A percentile compares a stretch with the other conserved stretches of the same genome.
Conservation (phyloP, 2,888 invertebrate species). For the Ectobius pallidus region DNA sequence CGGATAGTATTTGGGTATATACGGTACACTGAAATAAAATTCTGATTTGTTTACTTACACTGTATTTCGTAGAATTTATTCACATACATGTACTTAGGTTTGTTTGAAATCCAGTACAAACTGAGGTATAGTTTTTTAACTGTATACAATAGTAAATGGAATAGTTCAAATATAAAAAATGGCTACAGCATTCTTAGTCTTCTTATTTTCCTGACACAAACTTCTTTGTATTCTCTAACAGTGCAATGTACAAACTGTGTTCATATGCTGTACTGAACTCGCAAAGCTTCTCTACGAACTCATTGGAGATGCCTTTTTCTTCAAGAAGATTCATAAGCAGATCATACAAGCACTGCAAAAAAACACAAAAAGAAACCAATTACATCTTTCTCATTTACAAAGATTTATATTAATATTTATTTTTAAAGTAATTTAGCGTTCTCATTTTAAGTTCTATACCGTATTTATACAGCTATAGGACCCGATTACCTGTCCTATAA, state of each 20-base stretch:
- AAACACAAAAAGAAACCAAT: background rate
- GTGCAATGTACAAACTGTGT: constrained; percentile 86
- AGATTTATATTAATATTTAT: constrained; percentile 6
- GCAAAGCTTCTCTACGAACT: constrained; percentile 87
- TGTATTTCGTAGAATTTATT: too few relatives aligned
- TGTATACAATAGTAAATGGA: background rate
- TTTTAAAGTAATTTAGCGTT: too few relatives aligned
- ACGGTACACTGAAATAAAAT: too few relatives aligned
- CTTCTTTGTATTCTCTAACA: constrained; percentile 85
- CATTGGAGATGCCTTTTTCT: constrained; percentile 93
- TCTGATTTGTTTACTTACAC: too few relatives aligned
- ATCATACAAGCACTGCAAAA: constrained; percentile 87
- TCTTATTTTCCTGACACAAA: constrained; percentile 71
- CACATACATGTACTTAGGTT: background rate
- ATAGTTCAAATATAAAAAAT: background rate
- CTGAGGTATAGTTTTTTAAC: background rate
- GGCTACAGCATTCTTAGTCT: background rate
- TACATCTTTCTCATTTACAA: background rate
- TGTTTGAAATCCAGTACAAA: background rate
- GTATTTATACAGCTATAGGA: too few relatives aligned
- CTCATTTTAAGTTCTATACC: too few relatives aligned
- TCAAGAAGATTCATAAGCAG: constrained; percentile 93
- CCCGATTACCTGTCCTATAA: too few relatives aligned
- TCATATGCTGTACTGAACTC: constrained; percentile 92
- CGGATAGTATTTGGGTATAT: too few relatives aligned